These are phyloP conservation scores for Pteruthius melanotis DNA, from an alignment of 2,113 vertebrate species.

Conservation along the genomic window DNA sequence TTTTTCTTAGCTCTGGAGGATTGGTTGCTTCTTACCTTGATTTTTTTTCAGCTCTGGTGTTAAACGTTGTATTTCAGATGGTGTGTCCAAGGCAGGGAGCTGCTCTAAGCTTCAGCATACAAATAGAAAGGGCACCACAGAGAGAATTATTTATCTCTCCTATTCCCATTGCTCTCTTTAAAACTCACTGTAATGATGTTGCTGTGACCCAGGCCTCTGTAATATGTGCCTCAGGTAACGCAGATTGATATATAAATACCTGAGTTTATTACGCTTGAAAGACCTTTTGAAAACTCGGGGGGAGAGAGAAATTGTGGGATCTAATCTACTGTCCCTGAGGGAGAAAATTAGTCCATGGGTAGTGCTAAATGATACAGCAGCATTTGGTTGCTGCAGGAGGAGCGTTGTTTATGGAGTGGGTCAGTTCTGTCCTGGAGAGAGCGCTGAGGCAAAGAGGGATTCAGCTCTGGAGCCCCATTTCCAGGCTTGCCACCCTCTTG, in stretches of 20 bases:
- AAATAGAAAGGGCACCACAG: conserved; percentile 5
- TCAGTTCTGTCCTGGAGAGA: background rate
- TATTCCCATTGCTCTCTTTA: conserved; percentile 47
- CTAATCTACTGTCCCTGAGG: conserved; percentile 37
- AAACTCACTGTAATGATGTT: conserved; percentile 18
- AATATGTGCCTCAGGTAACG: conserved; percentile 39
- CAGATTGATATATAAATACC: conserved; percentile 56
- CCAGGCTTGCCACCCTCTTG: fast-evolving
- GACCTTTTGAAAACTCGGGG: conserved; percentile 23
- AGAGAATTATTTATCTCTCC: conserved; percentile 25
- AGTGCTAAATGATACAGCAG: background rate
- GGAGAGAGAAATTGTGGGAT: conserved; percentile 22
- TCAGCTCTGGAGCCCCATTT: background rate
- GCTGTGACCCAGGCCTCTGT: conserved; percentile 11
- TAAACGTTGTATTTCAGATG: conserved; percentile 9
- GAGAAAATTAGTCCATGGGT: conserved; percentile 5
- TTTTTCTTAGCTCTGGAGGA: background rate
- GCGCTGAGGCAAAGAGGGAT: background rate
- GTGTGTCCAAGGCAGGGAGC: conserved; percentile 26
- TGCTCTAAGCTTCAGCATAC: conserved; percentile 18
- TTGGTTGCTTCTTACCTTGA: background rate
- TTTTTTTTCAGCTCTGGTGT: background rate
- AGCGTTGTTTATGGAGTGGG: background rate
- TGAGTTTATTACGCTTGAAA: conserved; percentile 48
- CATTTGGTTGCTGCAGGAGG: background rate